Base-by-base conservation (phyloP, 2,888 invertebrate genomes). In the Amiota minor region DNA sequence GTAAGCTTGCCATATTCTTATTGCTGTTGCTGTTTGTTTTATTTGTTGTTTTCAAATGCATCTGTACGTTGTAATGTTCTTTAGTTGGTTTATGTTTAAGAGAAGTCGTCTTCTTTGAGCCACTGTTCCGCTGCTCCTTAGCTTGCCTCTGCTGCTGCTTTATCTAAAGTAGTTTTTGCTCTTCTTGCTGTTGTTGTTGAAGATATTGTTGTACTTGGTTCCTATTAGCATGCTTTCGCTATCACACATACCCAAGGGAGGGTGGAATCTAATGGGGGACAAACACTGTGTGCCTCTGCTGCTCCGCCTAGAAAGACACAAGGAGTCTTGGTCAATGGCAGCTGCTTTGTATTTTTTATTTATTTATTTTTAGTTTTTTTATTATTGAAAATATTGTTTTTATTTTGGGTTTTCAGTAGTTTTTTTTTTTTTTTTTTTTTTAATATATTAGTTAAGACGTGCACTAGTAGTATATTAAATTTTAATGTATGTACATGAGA, bases 1-100 rank as follows among this genome's bases (percentile, higher is more conserved):
- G 84, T 71, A 85, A 75, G 80, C 83, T 85, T 77, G 83, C 84
- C 83, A 83, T 83, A 76, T 77, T 83, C 75, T 81, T 85, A 73
- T 77, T 80, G 72, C 45, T 71, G 23, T 35, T 53, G 68, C 14
- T 69, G 20, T 70, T 64, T 46, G 16, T 65, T 47, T 50, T 18
- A 53, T 64, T 71, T 50, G 84, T 78, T 78, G 74, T 74, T 79
- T 83, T 85, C 75, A 85, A 81, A 83, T 83, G 83, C 86, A 86
- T 83, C 80, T 81, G 84, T 53, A 78, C 65, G 74, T 70, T 50
- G 49, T 70, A 6, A 23, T n/a, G 12, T 61, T 12, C n/a, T 9
- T 18, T 18, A 8, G 16, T 49, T 61, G 56, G n/a, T 16, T 47
- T 16, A 70, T 70, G 67, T 74, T 59, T 20, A 69, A 68, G 46